Percentiles rank a stretch among this genome's conserved stretches.
phyloP scores from a whole-genome alignment of 1,140 invertebrate species.

The Lepidurus couesii region DNA sequence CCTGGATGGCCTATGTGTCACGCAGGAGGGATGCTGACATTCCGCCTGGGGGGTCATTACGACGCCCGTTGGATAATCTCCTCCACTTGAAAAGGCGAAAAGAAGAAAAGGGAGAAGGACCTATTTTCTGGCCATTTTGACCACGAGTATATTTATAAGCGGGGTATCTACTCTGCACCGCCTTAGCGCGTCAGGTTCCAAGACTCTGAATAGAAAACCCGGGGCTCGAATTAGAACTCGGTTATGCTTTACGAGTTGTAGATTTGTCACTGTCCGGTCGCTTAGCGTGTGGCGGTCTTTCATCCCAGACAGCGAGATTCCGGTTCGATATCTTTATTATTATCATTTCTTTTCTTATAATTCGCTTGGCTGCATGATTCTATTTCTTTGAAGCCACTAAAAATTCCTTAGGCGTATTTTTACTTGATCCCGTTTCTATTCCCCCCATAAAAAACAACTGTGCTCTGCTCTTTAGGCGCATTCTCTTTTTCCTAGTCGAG shows the following conservation, averaged over 20 bases:
- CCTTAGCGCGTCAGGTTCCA: constrained; percentile 12
- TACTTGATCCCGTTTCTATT: neutral
- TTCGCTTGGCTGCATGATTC: neutral
- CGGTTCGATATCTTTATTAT: constrained; percentile 19
- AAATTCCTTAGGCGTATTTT: neutral
- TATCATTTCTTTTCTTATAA: neutral
- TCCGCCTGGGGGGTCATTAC: constrained; percentile 20
- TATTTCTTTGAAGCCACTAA: neutral
- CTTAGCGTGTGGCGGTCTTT: constrained; percentile 14
- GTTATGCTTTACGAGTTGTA: constrained; percentile 15
- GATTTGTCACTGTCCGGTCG: constrained; percentile 20
- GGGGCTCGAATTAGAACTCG: constrained; percentile 21
- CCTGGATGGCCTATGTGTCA: constrained; percentile 16
- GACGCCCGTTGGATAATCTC: constrained; percentile 13
- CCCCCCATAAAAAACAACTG: neutral
- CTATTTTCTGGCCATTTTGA: constrained; percentile 19
- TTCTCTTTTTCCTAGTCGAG: neutral
- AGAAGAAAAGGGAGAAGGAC: neutral
- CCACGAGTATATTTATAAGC: neutral
- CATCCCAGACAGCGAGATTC: neutral
- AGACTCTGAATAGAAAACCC: neutral
- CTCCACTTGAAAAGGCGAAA: neutral
- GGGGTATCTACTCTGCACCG: neutral
- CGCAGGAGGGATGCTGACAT: constrained; percentile 20
- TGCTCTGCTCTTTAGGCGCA: neutral